Evolutionary conservation across 2,888 invertebrate genomes (phyloP), one percentile per base, ranked within the genome.

Genomic region (Acanthopleura granulata): DNA sequence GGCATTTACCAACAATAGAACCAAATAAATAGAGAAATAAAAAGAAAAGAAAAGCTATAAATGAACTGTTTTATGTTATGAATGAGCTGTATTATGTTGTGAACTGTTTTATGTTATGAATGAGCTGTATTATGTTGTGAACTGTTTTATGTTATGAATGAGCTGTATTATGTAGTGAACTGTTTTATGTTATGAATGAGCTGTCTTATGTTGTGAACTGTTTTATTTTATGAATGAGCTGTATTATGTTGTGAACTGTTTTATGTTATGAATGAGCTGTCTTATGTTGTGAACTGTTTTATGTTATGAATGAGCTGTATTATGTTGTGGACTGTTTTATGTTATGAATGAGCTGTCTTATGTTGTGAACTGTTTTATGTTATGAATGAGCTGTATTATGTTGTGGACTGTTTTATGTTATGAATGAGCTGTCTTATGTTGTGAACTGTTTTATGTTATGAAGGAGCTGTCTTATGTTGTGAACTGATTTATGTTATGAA

Each of bases 121-220:
- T 22, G 18, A n/a, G n/a, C 16, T 40, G 57, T 62, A 74, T 73
- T n/a, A 50, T 57, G 72, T 78, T 86, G n/a, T n/a, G n/a, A n/a
- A n/a, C n/a, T n/a, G n/a, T n/a, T n/a, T n/a, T n/a, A 40, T 40
- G 40, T 40, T 57, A 57, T 57, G 57, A 22, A 57, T 22, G 18
- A n/a, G n/a, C 16, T 40, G 57, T 62, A 74, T 73, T n/a, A 50
- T n/a, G n/a, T n/a, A n/a, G n/a, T n/a, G n/a, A n/a, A n/a, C n/a
- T n/a, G n/a, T n/a, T n/a, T n/a, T n/a, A 40, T 40, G 40, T 40
- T 57, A 57, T 57, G 57, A 22, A 57, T 22, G 18, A n/a, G n/a
- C 16, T 40, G 57, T 62, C 74, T 73, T n/a, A 50, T 57, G 72
- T 78, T 86, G 9, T 40, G 40, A n/a, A n/a, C n/a, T n/a, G n/a